Evolutionary conservation across 1,140 invertebrate genomes (phyloP).

Genomic region (Acromyrmex heyeri): DNA sequence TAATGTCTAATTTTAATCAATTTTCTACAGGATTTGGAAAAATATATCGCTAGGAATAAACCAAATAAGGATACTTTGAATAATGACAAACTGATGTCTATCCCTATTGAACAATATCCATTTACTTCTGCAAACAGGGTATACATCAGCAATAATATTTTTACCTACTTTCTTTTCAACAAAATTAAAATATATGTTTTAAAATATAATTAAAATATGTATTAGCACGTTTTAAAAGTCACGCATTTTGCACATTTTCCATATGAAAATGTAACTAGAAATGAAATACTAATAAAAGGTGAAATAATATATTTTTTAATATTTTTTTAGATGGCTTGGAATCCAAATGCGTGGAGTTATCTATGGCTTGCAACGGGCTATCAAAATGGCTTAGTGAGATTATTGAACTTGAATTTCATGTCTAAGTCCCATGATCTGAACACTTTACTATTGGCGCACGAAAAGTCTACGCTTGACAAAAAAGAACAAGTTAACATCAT

Average conservation of each 20-base stretch:
- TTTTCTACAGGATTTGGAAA: conserved; percentile 23
- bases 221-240: conserved; percentile 13
- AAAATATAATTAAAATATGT: conserved; percentile 7
- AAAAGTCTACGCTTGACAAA: conserved; percentile 49
- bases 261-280: neutral
- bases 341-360: conserved; percentile 85
- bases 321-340: conserved; percentile 83
- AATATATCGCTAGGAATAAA: neutral
- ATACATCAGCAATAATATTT: conserved; percentile 39
- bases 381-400: conserved; percentile 85
- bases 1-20: neutral
- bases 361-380: conserved; percentile 84
- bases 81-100: conserved; percentile 56
- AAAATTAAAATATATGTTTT: neutral
- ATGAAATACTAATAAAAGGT: neutral
- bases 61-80: neutral
- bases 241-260: neutral
- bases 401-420: conserved; percentile 81
- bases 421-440: conserved; percentile 67
- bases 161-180: neutral
- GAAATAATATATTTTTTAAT: conserved; percentile 1
- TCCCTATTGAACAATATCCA: conserved; percentile 82
- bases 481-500: neutral
- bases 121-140: conserved; percentile 82
- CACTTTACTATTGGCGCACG: conserved; percentile 70